Evolutionary conservation across 2,797 vertebrate genomes (phyloP), one percentile per base, ranked within the genome.

Genomic region (Chaetophractus vellerosus): DNA sequence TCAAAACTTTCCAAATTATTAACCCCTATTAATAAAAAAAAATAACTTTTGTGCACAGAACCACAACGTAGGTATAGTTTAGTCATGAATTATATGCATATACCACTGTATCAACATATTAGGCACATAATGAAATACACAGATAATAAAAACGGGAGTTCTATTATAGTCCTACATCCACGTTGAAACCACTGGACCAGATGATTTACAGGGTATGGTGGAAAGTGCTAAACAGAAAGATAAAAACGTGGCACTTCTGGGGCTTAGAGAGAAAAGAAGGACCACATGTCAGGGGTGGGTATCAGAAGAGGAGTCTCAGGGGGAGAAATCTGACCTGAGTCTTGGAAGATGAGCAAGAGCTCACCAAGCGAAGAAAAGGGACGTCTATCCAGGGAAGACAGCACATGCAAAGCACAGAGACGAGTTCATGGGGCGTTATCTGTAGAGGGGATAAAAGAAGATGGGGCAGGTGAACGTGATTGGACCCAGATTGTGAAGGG

Each of bases 291-390:
- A 45, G 26, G 79, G 76, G 5, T 26, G 23, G 50, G 26, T 63
- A 38, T 55, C 23, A 71, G 28, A 57, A 28, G 52, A 64, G 18
- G 24, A 57, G 19, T 26, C 21, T 69, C 33, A 76, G n/a, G n/a
- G n/a, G n/a, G 55, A 69, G 31, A 41, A 16, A 57, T 50, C 21
- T 91, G 61, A 83, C 28, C 28, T 64, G 41, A 91, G 50, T 87
- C 72, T 76, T 91, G 21, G 38, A 72, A 81, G 93, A 71, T 63
- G 28, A 96, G 41, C 41, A 92, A 31, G 18, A 78, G 28, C 82
- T 66, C 21, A 87, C 48, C 9, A 24, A 38, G 16, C 19, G 86
- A 72, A 66, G 52, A 72, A 69, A 68, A 57, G 0, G 48, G 18
- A 3, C 21, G 72, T 71, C 24, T 23, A 15, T 57, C 26, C 26